These are phyloP conservation scores for Microctenopoma lineatum DNA, from an alignment of 2,797 vertebrate species.

Conservation along the genomic window DNA sequence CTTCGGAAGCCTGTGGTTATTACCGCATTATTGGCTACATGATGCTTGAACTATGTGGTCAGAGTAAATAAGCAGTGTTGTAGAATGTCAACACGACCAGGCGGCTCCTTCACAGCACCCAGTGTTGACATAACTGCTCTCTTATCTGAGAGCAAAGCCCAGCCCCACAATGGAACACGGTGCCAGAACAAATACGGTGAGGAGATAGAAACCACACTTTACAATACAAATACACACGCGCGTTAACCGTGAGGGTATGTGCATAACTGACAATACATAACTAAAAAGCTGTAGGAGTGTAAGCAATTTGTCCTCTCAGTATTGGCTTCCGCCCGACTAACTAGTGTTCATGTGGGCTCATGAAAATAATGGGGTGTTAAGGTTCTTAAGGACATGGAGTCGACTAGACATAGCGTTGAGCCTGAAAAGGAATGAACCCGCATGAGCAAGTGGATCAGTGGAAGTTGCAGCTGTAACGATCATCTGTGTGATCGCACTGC, in stretches of 20 bases:
- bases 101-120: conserved; percentile 77
- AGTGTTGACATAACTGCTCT: conserved; percentile 82
- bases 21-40: conserved; percentile 62
- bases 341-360: conserved; percentile 43
- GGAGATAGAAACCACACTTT: conserved; percentile 61
- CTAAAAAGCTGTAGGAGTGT: background rate
- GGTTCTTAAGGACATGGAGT: conserved; percentile 36
- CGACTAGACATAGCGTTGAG: conserved; percentile 6
- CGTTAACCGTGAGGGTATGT: conserved; percentile 51
- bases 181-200: conserved; percentile 81
- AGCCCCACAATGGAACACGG: conserved; percentile 66
- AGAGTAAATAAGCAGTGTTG: conserved; percentile 78
- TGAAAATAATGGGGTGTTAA: conserved; percentile 55
- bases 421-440: conserved; percentile 25
- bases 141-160: conserved; percentile 79
- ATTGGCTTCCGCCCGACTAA: conserved; percentile 8
- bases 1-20: conserved; percentile 50
- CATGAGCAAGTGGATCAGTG: conserved; percentile 33
- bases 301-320: conserved; percentile 3
- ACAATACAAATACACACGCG: conserved; percentile 16
- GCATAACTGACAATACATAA: conserved; percentile 19
- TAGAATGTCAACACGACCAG: conserved; percentile 79
- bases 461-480: conserved; percentile 35
- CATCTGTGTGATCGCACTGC: conserved; percentile 25
- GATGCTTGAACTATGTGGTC: conserved; percentile 73